Percentiles rank a stretch among this genome's conserved stretches.
These are phyloP conservation scores for Sialia sialis DNA, from an alignment of 2,113 vertebrate genomes.

Conservation along the genomic window DNA sequence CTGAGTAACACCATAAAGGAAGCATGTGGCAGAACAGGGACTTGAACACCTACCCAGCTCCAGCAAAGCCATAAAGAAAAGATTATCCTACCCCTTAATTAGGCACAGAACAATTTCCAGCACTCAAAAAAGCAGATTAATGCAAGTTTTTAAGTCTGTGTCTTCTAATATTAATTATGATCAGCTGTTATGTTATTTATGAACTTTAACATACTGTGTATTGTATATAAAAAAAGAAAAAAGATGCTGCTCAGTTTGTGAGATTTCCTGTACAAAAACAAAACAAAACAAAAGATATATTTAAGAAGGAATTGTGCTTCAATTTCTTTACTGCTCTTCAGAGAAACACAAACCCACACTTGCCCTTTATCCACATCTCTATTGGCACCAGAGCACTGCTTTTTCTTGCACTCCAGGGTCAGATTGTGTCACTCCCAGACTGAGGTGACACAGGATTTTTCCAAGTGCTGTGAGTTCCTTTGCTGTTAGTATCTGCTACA, in stretches of 20 bases:
- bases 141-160: background rate
- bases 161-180: background rate
- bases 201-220: background rate
- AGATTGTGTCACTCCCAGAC: background rate
- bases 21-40: background rate
- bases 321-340: background rate
- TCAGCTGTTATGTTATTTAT: background rate
- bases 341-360: background rate
- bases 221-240: background rate
- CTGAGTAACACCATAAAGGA: background rate
- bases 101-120: background rate
- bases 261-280: background rate
- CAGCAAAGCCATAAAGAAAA: background rate
- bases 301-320: background rate
- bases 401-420: background rate
- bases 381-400: background rate
- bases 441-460: background rate
- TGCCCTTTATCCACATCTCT: background rate
- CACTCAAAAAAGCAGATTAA: background rate
- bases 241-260: background rate
- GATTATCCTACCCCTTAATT: background rate
- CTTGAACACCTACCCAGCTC: background rate
- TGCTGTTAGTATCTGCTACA: background rate
- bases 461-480: background rate
- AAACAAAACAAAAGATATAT: background rate